Base-by-base conservation (phyloP, 1,140 invertebrate species). In the Hestina assimilis region DNA sequence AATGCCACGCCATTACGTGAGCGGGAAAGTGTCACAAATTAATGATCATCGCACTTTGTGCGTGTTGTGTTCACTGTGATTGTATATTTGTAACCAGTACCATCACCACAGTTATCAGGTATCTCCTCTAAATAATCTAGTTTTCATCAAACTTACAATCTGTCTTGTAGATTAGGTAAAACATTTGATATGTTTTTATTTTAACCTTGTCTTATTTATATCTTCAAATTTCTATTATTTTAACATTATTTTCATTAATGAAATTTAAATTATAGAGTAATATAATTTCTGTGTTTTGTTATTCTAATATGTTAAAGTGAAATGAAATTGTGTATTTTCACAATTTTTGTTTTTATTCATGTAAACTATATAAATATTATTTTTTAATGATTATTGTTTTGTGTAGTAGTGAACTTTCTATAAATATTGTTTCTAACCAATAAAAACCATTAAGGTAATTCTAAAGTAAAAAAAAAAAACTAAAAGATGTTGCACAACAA, bases 21-120 rank as follows among this genome's bases (percentile, higher is more conserved):
- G 62, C 57, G 38, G 66, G 69, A 75, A 82, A 79, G 77, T 87
- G 72, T 68, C 63, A 48, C 40, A 57, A 51, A 55, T 35, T 57
- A 12, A 42, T 43, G 54, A 51, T 55, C 72, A 77, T n/a, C 71
- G 77, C 72, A 76, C 61, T 54, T 54, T 41, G 45, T 68, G 58
- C 72, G 65, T 71, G 61, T 60, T 72, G 66, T 79, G 66, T 73
- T 75, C 55, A 66, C 56, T 52, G 68, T 72, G 69, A 56, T 59
- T 72, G 59, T 59, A 63, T 69, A 46, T 75, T 76, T 79, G 78
- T 85, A 69, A 76, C 68, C 57, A 73, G 68, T 71, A 31, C 42
- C 51, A 55, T 28, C 20, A 56, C 21, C 15, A 68, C n/a, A n/a
- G n/a, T n/a, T n/a, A 72, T 75, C 76, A 81, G 82, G 82, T 85